Percentiles rank a stretch among this genome's conserved stretches.
phyloP scores from a whole-genome alignment of 1,140 invertebrate species.

The Trachymyrmex septentrionalis region DNA sequence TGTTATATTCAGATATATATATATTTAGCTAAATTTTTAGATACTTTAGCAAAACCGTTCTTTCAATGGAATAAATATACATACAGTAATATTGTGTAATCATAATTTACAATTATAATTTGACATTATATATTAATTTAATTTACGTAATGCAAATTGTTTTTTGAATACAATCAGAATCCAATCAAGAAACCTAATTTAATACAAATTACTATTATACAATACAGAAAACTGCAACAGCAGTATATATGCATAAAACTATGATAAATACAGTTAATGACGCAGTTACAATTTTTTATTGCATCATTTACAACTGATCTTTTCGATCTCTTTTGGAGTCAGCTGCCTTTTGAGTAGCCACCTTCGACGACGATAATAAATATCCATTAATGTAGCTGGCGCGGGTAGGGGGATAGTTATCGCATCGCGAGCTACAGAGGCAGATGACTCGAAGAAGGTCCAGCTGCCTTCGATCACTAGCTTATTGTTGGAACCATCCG shows the following conservation, averaged over 20 bases:
- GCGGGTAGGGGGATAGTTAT: slow-evolving; percentile 81
- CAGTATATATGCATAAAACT: not conserved
- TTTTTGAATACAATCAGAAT: not conserved
- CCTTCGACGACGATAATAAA: slow-evolving; percentile 83
- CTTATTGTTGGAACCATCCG: slow-evolving; percentile 78
- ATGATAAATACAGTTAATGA: slow-evolving; percentile 32
- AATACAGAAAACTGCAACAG: not conserved
- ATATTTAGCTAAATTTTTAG: no score
- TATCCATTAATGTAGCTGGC: slow-evolving; percentile 82
- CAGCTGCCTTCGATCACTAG: slow-evolving; percentile 84
- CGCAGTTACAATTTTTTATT: slow-evolving; percentile 5
- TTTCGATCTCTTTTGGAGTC: slow-evolving; percentile 75
- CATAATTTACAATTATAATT: not conserved
- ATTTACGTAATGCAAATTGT: not conserved
- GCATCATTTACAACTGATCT: slow-evolving; percentile 69
- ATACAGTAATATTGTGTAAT: not conserved
- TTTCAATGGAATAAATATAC: not conserved
- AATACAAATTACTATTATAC: not conserved
- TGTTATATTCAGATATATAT: no score
- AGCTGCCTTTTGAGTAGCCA: slow-evolving; percentile 79
- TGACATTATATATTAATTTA: not conserved
- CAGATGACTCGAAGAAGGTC: slow-evolving; percentile 83
- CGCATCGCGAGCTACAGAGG: slow-evolving; percentile 82
- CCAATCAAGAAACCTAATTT: not conserved
- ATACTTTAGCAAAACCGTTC: no score